Evolutionary conservation across 2,797 vertebrate species (phyloP), one percentile per base, ranked within the genome.

Genomic region (Sarcophilus harrisii): DNA sequence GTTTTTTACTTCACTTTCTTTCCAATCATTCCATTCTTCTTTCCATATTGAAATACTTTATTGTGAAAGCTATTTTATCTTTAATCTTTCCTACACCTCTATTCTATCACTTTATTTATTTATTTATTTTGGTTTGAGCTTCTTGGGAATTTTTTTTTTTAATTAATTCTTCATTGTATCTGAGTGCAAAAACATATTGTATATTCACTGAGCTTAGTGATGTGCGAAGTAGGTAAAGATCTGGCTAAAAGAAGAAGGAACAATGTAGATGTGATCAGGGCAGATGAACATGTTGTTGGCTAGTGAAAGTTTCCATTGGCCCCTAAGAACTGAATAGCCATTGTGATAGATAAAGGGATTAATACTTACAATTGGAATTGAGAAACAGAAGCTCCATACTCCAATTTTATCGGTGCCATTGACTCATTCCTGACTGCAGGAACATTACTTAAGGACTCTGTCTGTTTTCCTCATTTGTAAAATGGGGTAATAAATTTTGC

Each of bases 381-480:
- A 62, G 55, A 96, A 94, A 73, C 49, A 89, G 93, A 94, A 95
- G 60, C 52, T 90, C 21, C 89, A n/a, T 93, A 60, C 28, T 95
- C 38, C 14, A 66, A 1, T 89, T 97, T 94, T 12, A 73, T n/a
- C 2, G 38, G 5, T 81, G 52, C 57, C 10, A 91, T 16, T 55
- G 54, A 55, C 94, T 95, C 91, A 9, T 14, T 66, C 95, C 24
- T 95, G 89, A 93, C 49, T 94, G 24, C 32, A 92, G 38, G 28
- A 95, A 93, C 8, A 66, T 59, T 93, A 96, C n/a, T 91, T 94
- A 95, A 94, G n/a, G 66, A 91, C 5, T 93, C 8, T 92, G 60
- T 93, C 95, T 94, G 28, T 94, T 93, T 89, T 60, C 28, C 93
- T 94, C 45, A 95, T 93, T 96, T 96, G 29, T 90, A 97, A 96